A percentile compares a stretch with the other conserved stretches of the same genome.
phyloP scores from a whole-genome alignment of 2,888 invertebrate species.

The Machimus atricapillus region DNA sequence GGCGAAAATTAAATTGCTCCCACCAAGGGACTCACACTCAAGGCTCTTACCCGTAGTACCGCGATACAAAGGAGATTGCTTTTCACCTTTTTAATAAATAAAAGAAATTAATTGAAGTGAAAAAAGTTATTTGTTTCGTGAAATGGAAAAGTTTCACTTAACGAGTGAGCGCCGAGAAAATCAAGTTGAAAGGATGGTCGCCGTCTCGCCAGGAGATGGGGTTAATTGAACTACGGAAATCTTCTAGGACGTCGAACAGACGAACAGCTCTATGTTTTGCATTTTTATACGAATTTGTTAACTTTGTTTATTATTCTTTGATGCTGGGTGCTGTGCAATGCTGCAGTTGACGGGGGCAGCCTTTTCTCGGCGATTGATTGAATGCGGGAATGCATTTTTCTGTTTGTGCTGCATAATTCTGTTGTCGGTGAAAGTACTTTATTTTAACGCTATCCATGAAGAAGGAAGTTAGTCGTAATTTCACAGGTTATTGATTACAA shows the following conservation, averaged over 20 bases:
- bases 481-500: neutral
- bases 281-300: constrained; percentile 6
- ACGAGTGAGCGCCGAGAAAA: constrained; percentile 9
- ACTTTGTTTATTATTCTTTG: constrained; percentile 28
- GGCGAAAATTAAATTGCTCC: neutral
- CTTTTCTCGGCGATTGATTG: neutral
- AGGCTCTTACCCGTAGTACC: neutral
- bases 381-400: neutral
- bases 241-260: neutral
- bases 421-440: neutral
- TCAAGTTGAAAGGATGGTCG: neutral
- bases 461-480: neutral
- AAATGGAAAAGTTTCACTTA: constrained; percentile 29
- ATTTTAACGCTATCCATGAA: neutral
- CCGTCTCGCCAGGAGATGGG: neutral
- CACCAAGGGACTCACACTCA: neutral
- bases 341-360: neutral
- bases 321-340: neutral
- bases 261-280: neutral
- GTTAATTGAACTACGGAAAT: neutral
- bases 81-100: constrained; percentile 36
- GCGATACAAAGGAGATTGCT: constrained; percentile 8
- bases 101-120: constrained; percentile 37
- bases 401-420: constrained; percentile 4
- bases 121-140: constrained; percentile 32